Evolutionary conservation across 2,888 invertebrate species (phyloP), one percentile per base, ranked within the genome.

Genomic region (Drosophila stalkeri): DNA sequence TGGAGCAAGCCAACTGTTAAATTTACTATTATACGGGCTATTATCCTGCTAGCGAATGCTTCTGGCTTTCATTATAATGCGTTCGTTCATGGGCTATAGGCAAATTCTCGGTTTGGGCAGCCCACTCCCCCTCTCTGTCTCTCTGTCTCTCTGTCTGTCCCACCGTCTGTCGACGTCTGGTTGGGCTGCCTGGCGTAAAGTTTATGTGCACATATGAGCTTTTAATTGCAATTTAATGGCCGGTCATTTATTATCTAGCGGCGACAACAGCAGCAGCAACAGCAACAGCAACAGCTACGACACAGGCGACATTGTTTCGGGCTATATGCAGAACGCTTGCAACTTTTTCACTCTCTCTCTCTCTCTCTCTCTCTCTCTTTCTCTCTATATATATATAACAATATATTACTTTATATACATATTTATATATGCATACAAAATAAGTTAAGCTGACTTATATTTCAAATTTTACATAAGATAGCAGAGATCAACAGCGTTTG

Each of bases 161-260:
- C 43, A 11, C 43, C 54, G 75, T 37, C 70, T 59, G 71, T 69
- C 61, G 33, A 7, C n/a, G 59, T 55, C 61, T 43, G 72, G 52
- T 31, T 73, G 71, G 41, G 41, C 49, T 67, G 76, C 44, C 60
- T 79, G 82, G 74, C 60, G 77, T 65, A 85, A 84, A 86, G 85
- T 91, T 91, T 89, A 81, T 89, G 85, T 78, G 84, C 90, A 89
- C 91, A 91, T 91, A 91, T 91, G 91, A 91, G 91, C 91, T 90
- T 91, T 91, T 91, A 91, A 91, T 91, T 91, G 91, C 91, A 91
- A 91, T 91, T 91, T 91, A 91, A 91, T 91, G 91, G 92, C 82
- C 82, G 91, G 91, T 89, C 91, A 91, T 91, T 91, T 91, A 91
- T 91, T 91, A 91, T 91, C 90, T 81, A 84, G 89, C 82, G 82